phyloP scores from a whole-genome alignment of 1,140 invertebrate species.

The Apis cerana region DNA sequence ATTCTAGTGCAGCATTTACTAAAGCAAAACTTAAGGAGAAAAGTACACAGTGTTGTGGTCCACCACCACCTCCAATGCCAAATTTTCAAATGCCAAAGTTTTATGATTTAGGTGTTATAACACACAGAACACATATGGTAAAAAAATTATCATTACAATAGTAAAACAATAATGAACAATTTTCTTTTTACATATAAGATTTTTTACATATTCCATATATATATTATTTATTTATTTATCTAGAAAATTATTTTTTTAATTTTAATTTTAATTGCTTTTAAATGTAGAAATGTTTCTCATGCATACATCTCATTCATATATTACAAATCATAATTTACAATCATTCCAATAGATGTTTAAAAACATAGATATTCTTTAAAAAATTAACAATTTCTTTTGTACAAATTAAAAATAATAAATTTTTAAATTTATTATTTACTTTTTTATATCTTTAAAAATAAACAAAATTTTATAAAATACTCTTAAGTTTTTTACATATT shows the following conservation, averaged over 20 bases:
- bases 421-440: not conserved
- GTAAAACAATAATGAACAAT: conserved; percentile 13
- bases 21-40: conserved; percentile 50
- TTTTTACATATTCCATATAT: conserved; percentile 29
- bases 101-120: conserved; percentile 55
- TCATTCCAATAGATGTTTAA: conserved; percentile 15
- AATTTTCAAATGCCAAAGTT: conserved; percentile 52
- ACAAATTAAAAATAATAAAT: not conserved
- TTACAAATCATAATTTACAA: conserved; percentile 15
- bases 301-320: too few species aligned
- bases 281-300: conserved; percentile 5
- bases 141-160: conserved; percentile 61
- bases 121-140: conserved; percentile 70
- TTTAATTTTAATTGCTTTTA: conserved; percentile 3
- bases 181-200: not conserved
- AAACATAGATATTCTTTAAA: not conserved
- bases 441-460: not conserved
- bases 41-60: conserved; percentile 62
- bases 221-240: conserved; percentile 40
- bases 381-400: conserved; percentile 1
- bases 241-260: conserved; percentile 40
- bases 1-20: conserved; percentile 48
- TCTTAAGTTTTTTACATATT: not conserved
- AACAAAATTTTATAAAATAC: not conserved
- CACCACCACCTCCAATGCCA: conserved; percentile 79